A percentile compares a stretch with the other conserved stretches of the same genome.
These are phyloP conservation scores for Sparus aurata DNA, from an alignment of 2,797 vertebrate genomes.

Conservation along the genomic window DNA sequence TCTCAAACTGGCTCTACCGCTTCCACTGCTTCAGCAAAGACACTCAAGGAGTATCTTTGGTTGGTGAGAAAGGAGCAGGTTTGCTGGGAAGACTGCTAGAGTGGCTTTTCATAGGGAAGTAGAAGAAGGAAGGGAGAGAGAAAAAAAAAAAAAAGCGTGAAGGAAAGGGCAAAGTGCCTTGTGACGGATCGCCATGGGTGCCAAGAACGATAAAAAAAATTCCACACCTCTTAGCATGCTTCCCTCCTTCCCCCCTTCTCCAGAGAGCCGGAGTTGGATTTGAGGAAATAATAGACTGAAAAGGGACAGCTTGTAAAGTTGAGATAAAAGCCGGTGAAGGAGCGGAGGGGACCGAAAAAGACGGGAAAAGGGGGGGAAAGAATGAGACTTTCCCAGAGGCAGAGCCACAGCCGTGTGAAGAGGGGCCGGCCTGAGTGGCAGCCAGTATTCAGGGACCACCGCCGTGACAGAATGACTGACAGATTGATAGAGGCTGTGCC, in stretches of 20 bases:
- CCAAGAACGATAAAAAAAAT: slow-evolving; percentile 82
- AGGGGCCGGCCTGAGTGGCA: slow-evolving; percentile 75
- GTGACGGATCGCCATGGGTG: slow-evolving; percentile 81
- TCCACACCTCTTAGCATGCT: slow-evolving; percentile 81
- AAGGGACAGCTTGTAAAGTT: slow-evolving; percentile 84
- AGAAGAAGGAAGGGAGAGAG: slow-evolving; percentile 59
- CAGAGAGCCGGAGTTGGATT: slow-evolving; percentile 69
- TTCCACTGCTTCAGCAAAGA: slow-evolving; percentile 39
- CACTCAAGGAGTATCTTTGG: slow-evolving; percentile 26
- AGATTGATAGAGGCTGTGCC: slow-evolving; percentile 82
- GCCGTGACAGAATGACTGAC: slow-evolving; percentile 82
- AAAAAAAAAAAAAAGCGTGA: slow-evolving; percentile 43
- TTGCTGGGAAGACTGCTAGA: slow-evolving; percentile 44
- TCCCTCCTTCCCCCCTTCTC: slow-evolving; percentile 57
- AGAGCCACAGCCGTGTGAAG: slow-evolving; percentile 67
- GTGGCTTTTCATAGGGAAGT: slow-evolving; percentile 48
- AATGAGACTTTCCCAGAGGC: slow-evolving; percentile 80
- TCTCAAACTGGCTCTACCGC: slow-evolving; percentile 55
- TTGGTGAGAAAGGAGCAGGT: slow-evolving; percentile 30
- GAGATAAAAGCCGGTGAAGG: slow-evolving; percentile 81
- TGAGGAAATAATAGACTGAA: slow-evolving; percentile 83
- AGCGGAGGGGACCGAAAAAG: slow-evolving; percentile 68
- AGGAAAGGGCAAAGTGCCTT: slow-evolving; percentile 77
- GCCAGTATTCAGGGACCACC: slow-evolving; percentile 80
- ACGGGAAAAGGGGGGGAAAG: slow-evolving; percentile 47